These are phyloP conservation scores for Acromyrmex echinatior DNA, from an alignment of 1,140 invertebrate genomes.

Conservation along the genomic window DNA sequence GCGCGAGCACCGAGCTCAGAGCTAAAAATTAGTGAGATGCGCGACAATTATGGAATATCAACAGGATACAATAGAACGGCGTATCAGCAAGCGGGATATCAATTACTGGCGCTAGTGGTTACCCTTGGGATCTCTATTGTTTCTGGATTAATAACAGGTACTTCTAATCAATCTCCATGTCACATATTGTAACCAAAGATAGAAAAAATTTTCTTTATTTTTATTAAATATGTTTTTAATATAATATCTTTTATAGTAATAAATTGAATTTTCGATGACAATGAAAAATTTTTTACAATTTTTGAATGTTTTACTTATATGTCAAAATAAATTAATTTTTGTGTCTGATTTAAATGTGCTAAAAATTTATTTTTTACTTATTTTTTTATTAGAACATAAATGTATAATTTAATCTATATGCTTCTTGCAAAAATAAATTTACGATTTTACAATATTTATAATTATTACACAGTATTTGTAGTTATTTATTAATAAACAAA, in stretches of 20 bases:
- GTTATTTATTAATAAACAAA: background rate
- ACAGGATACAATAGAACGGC: constrained; percentile 89
- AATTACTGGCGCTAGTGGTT: constrained; percentile 91
- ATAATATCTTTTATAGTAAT: background rate
- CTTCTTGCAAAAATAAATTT: background rate
- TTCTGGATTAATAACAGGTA: constrained; percentile 94
- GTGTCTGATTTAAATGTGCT: background rate
- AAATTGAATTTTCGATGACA: background rate
- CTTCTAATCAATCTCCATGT: constrained; percentile 18
- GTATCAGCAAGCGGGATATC: constrained; percentile 92
- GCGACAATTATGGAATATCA: constrained; percentile 79
- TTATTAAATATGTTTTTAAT: background rate
- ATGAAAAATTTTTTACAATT: background rate
- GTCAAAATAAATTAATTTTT: background rate
- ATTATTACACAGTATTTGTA: background rate
- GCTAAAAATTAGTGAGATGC: constrained; percentile 77
- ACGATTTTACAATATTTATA: background rate
- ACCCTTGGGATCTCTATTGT: constrained; percentile 91
- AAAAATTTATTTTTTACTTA: background rate
- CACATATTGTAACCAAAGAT: background rate
- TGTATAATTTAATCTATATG: background rate
- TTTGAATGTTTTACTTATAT: background rate
- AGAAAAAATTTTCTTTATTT: constrained; percentile 4
- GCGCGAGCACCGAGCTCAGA: constrained; percentile 80
- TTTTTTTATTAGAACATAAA: background rate